These are phyloP conservation scores for Idaea aversata DNA, from an alignment of 2,888 invertebrate genomes.

Conservation along the genomic window DNA sequence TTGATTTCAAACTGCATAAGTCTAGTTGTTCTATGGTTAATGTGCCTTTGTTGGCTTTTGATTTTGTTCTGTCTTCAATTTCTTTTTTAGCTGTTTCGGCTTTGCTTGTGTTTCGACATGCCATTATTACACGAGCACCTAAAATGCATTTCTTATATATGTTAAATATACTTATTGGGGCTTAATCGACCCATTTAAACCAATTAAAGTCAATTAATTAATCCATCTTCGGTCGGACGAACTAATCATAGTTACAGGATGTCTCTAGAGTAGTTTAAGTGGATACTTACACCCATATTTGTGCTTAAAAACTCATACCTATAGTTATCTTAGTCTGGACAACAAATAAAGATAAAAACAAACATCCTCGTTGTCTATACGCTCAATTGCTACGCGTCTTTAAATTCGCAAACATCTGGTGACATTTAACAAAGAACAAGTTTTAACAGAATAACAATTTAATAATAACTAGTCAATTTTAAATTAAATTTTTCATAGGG, in stretches of 20 bases:
- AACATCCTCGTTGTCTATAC: not conserved
- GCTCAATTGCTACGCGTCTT: not conserved
- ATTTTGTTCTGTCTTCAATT: slow-evolving; percentile 52
- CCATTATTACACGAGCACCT: slow-evolving; percentile 77
- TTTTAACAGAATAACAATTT: not conserved
- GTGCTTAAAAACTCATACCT: not conserved
- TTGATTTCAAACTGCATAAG: slow-evolving; percentile 77
- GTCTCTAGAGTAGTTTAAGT: not conserved
- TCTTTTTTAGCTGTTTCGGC: slow-evolving; percentile 77
- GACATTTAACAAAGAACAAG: not conserved
- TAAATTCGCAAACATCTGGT: not conserved
- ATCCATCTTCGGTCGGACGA: not conserved
- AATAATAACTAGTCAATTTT: no score
- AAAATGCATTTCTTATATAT: slow-evolving; percentile 16
- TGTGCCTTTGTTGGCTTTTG: slow-evolving; percentile 35
- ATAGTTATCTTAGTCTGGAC: not conserved
- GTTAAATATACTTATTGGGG: not conserved
- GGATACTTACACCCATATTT: not conserved
- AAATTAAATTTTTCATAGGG: no score
- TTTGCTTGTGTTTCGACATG: slow-evolving; percentile 65
- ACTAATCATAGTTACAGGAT: not conserved
- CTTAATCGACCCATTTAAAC: not conserved
- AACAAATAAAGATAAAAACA: not conserved
- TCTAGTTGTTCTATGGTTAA: slow-evolving; percentile 74
- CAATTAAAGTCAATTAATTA: not conserved